Conservation (phyloP, 2,113 vertebrate genomes). For the Parus major region DNA sequence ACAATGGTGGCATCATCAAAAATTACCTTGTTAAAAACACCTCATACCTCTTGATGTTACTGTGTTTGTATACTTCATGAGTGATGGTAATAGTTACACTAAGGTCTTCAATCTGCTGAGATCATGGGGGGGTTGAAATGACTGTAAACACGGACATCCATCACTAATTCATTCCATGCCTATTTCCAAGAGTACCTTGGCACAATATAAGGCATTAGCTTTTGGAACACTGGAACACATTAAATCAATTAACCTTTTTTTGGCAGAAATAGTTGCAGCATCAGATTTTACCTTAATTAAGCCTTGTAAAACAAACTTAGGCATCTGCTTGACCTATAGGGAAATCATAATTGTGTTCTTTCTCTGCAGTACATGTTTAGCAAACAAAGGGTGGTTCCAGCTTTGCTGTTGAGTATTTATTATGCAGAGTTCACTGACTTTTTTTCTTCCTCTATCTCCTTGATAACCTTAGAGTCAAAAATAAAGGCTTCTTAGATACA, state of each 20-base stretch:
- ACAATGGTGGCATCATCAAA: not conserved
- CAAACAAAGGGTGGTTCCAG: not conserved
- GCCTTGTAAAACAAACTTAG: not conserved
- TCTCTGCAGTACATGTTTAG: not conserved
- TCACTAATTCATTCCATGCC: not conserved
- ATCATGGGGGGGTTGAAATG: not conserved
- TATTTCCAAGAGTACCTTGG: not conserved
- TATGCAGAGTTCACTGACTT: not conserved
- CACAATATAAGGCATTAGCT: not conserved
- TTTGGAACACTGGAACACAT: not conserved
- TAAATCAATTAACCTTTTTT: not conserved
- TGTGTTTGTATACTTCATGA: not conserved
- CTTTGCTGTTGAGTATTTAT: not conserved
- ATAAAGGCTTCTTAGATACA: not conserved
- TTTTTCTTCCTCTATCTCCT: not conserved
- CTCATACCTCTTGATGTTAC: not conserved
- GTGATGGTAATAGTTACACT: not conserved
- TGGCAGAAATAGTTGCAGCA: not conserved
- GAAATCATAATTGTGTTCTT: not conserved
- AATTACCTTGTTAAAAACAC: not conserved
- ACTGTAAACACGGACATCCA: not conserved
- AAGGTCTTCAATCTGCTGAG: not conserved
- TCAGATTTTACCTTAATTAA: conserved; percentile 28
- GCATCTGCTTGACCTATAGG: not conserved
- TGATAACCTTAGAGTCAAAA: not conserved